Evolutionary conservation across 2,113 vertebrate genomes (phyloP).

Genomic region (Mus musculus): DNA sequence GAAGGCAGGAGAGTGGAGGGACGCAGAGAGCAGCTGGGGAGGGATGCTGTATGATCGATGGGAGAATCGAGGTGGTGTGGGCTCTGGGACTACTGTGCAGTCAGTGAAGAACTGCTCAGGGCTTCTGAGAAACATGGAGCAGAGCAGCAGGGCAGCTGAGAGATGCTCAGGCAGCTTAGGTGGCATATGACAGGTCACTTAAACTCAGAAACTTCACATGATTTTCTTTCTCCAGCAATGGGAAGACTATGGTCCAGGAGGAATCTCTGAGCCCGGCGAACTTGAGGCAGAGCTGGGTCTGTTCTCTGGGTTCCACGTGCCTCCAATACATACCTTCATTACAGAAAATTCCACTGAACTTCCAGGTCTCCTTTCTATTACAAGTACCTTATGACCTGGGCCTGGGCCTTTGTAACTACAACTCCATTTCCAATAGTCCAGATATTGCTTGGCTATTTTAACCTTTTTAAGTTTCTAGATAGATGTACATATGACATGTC

Average conservation of each 20-base stretch:
- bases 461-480: neutral
- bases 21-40: neutral
- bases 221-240: slow-evolving; percentile 7
- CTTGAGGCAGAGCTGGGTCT: neutral
- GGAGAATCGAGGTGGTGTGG: rapidly evolving
- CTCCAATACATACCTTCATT: neutral
- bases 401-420: neutral
- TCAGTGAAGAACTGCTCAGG: neutral
- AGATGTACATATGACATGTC: neutral
- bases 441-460: neutral
- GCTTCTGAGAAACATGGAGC: neutral
- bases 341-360: rapidly evolving
- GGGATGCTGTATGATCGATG: neutral
- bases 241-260: neutral
- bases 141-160: neutral
- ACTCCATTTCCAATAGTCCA: neutral
- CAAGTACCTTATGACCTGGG: neutral
- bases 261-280: neutral
- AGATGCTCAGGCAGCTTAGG: neutral
- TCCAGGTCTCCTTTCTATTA: neutral
- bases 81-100: neutral
- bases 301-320: neutral
- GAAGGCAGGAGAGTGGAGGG: neutral
- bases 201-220: neutral
- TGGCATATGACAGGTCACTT: neutral